Evolutionary conservation across 2,797 vertebrate genomes (phyloP).

Genomic region (Zenarchopterus dispar): DNA sequence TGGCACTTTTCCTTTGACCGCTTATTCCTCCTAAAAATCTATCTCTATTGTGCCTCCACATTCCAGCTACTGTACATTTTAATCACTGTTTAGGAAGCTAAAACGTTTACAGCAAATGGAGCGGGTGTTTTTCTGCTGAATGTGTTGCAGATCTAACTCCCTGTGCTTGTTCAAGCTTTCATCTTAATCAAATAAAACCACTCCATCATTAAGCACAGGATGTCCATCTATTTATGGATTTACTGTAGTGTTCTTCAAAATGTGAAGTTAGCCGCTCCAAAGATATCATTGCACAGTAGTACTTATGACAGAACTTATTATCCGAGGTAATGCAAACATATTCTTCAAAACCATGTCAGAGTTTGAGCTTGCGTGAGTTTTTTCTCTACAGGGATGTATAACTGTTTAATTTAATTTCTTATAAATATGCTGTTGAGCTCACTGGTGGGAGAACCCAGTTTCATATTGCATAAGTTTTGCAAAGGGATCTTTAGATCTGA

Average conservation of each 20-base stretch:
- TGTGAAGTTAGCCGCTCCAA: slow-evolving; percentile 21
- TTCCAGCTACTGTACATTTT: slow-evolving; percentile 15
- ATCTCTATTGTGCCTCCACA: not conserved
- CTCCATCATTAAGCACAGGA: slow-evolving; percentile 52
- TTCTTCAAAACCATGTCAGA: slow-evolving; percentile 14
- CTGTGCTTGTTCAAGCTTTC: slow-evolving; percentile 24
- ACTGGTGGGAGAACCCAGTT: slow-evolving; percentile 22
- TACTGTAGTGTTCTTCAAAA: slow-evolving; percentile 23
- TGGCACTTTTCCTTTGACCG: not conserved
- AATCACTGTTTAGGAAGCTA: slow-evolving; percentile 5
- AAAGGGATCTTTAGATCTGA: slow-evolving; percentile 17
- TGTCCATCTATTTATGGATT: slow-evolving; percentile 40
- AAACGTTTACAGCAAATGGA: slow-evolving; percentile 1
- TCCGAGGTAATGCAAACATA: slow-evolving; percentile 23
- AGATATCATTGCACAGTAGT: slow-evolving; percentile 13
- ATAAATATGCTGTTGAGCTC: slow-evolving; percentile 18
- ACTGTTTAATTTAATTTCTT: slow-evolving; percentile 24
- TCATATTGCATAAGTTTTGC: slow-evolving; percentile 15
- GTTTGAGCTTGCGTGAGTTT: slow-evolving; percentile 1
- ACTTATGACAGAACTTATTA: slow-evolving; percentile 9
- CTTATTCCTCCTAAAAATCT: slow-evolving; percentile 16
- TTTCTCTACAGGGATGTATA: slow-evolving; percentile 20
- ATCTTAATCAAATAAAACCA: slow-evolving; percentile 57
- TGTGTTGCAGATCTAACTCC: slow-evolving; percentile 31
- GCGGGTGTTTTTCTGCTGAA: slow-evolving; percentile 18